phyloP scores from a whole-genome alignment of 2,113 vertebrate genomes.

The western clawed frog (Xenopus tropicalis) region UCB_Xtro_10.0 CM004443.2:82580001-82580500 shows the following conservation, averaged over 20 bases:
- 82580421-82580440: constrained; percentile 74
- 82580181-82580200: constrained; percentile 75
- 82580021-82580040: constrained; percentile 73
- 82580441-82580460: constrained; percentile 74
- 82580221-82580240: constrained; percentile 83
- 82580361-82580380: constrained; percentile 78
- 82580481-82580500: constrained; percentile 87
- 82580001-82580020: constrained; percentile 85
- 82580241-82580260: constrained; percentile 79
- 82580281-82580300: constrained; percentile 76
- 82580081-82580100: constrained; percentile 70
- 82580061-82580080: constrained; percentile 66
- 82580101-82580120: constrained; percentile 73
- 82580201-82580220: constrained; percentile 85
- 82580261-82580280: constrained; percentile 82
- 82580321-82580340: constrained; percentile 84
- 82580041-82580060: constrained; percentile 80
- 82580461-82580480: constrained; percentile 82
- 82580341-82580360: constrained; percentile 77
- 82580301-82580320: constrained; percentile 81
- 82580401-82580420: constrained; percentile 76
- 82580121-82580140: constrained; percentile 78
- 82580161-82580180: constrained; percentile 73
- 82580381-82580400: constrained; percentile 79
- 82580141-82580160: constrained; percentile 84